Evolutionary conservation across 2,888 invertebrate species (phyloP).

Genomic region (Cephus pygmeus): DNA sequence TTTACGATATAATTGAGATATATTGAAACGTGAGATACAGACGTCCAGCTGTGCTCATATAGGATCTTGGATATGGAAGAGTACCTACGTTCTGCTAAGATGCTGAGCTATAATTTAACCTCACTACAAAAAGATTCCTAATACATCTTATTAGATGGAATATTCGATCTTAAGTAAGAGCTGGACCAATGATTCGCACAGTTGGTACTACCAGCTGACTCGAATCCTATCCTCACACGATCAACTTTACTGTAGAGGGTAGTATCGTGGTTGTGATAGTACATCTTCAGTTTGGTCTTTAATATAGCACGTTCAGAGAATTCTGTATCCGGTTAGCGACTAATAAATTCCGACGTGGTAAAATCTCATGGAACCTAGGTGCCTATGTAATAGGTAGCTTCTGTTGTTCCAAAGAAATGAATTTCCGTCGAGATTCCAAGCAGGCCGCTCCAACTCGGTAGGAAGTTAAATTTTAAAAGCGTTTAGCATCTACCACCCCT

Average conservation of each 20-base stretch:
- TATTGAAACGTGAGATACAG: constrained; percentile 55
- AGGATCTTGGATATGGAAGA: constrained; percentile 21
- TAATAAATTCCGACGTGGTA: not conserved
- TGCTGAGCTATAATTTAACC: constrained; percentile 39
- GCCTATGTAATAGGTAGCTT: no score
- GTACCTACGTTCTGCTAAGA: constrained; percentile 27
- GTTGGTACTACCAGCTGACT: constrained; percentile 17
- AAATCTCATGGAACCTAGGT: not conserved
- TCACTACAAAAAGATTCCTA: constrained; percentile 34
- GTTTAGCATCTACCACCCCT: constrained; percentile 44
- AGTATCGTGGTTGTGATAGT: not conserved
- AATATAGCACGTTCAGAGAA: no score
- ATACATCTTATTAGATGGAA: constrained; percentile 39
- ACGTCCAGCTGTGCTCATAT: constrained; percentile 48
- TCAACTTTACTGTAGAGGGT: not conserved
- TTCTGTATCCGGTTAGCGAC: not conserved
- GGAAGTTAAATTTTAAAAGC: constrained; percentile 50
- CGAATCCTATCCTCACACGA: not conserved
- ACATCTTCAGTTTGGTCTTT: no score
- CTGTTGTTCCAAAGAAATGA: constrained; percentile 17
- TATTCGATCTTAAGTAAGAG: constrained; percentile 25
- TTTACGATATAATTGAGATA: constrained; percentile 63
- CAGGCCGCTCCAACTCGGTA: constrained; percentile 18
- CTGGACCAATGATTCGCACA: constrained; percentile 10
- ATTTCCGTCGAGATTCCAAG: constrained; percentile 36